Evolutionary conservation across 2,113 vertebrate genomes (phyloP), one percentile per base, ranked within the genome.

Genomic region (Nerophis ophidion): DNA sequence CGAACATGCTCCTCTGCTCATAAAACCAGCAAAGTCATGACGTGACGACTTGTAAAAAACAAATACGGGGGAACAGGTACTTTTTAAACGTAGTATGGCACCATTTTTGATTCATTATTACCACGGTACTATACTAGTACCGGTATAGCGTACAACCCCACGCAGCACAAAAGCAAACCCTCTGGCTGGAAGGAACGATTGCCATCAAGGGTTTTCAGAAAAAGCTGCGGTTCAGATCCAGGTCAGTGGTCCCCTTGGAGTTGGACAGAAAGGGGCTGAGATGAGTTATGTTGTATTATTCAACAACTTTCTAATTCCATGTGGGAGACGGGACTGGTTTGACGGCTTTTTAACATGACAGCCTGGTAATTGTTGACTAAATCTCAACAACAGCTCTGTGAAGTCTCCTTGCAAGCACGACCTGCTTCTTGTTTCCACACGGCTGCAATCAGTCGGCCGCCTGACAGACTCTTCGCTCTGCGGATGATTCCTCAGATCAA

Each of bases 401-500:
- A 70, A 72, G 61, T 67, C 65, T 54, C 63, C 46, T 51, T 36
- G 60, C 66, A 55, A 46, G 63, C 55, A 52, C 54, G 57, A 75
- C 65, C 66, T 57, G 58, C 59, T 55, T 71, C 68, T 66, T 63
- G 26, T 51, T 48, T 58, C 52, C 55, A 68, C 51, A 11, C 50
- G 50, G 55, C 17, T 53, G 51, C 58, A 83, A 79, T 76, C 75
- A 81, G 75, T 63, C 65, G 65, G 74, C 68, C 71, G 76, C 80
- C 81, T 80, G 68, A 78, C 77, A 35, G 65, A 76, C 72, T 72
- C 81, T 72, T 76, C 74, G 75, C 67, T 71, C 67, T 81, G 77
- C 84, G 80, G 79, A 80, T 83, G 77, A 79, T 79, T 83, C 78
- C 68, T 63, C 52, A 76, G 84, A 88, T 88, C 82, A 88, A 86